These are phyloP conservation scores for Xanthostigma xanthostigma DNA, from an alignment of 2,888 invertebrate species.

Conservation along the genomic window DNA sequence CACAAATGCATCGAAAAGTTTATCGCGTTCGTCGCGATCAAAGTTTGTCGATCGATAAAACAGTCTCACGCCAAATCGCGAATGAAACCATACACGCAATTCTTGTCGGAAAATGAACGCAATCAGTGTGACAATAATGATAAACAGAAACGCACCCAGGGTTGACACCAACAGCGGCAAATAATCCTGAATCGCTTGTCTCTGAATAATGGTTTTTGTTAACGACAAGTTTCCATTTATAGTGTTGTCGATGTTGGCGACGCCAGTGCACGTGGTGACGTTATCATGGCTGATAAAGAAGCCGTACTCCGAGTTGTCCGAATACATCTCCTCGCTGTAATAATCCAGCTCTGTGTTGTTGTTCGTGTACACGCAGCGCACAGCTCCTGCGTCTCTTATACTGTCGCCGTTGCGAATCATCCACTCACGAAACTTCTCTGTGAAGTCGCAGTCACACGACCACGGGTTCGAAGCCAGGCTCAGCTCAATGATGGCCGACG, in stretches of 20 bases:
- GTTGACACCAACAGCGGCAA: conserved; percentile 57
- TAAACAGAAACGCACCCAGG: conserved; percentile 48
- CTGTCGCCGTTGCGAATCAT: conserved; percentile 48
- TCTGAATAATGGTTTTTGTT: conserved; percentile 57
- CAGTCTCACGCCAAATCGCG: conserved; percentile 63
- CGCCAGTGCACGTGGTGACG: conserved; percentile 45
- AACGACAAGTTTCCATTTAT: conserved; percentile 52
- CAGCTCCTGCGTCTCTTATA: conserved; percentile 45
- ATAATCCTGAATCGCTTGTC: conserved; percentile 59
- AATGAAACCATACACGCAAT: conserved; percentile 69
- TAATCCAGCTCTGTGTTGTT: conserved; percentile 42
- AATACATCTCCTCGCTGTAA: conserved; percentile 42
- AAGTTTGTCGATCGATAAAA: conserved; percentile 54
- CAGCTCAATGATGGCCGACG: conserved; percentile 44
- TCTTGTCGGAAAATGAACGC: conserved; percentile 65
- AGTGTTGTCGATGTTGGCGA: conserved; percentile 51
- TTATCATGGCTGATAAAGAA: conserved; percentile 45
- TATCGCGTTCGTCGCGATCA: conserved; percentile 62
- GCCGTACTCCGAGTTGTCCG: conserved; percentile 40
- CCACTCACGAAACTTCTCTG: conserved; percentile 63
- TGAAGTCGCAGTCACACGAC: conserved; percentile 72
- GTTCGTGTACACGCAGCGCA: conserved; percentile 48
- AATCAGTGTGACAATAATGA: conserved; percentile 49
- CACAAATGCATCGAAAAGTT: conserved; percentile 80
- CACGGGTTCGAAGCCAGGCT: conserved; percentile 60